Evolutionary conservation across 2,888 invertebrate genomes (phyloP).

Genomic region (Biston betularia): DNA sequence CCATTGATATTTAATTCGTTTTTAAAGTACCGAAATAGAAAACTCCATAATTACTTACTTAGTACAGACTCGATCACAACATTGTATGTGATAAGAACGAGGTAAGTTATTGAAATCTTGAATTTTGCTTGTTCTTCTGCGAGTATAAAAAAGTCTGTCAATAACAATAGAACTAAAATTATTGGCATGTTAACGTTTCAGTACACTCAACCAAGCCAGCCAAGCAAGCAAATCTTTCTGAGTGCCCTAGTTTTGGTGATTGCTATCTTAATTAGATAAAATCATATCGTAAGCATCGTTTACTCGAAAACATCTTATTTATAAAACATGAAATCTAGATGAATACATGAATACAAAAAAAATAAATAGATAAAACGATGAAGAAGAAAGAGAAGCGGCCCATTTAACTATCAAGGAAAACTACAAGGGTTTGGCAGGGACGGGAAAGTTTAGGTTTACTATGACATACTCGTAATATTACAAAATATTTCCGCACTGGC

Average conservation of each 20-base stretch:
- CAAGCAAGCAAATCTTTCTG: not conserved
- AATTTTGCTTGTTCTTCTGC: too few relatives aligned
- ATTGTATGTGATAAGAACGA: too few relatives aligned
- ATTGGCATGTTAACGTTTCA: not conserved
- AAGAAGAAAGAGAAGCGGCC: conserved; percentile 51
- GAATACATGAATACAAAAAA: too few relatives aligned
- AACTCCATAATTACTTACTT: too few relatives aligned
- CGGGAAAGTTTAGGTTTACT: conserved; percentile 54
- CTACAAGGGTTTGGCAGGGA: conserved; percentile 58
- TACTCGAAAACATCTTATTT: not conserved
- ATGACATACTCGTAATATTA: conserved; percentile 52
- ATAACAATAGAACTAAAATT: too few relatives aligned
- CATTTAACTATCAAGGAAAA: conserved; percentile 49
- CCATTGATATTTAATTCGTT: too few relatives aligned
- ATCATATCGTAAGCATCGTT: not conserved
- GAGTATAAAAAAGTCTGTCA: too few relatives aligned
- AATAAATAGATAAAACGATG: not conserved
- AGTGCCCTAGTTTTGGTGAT: conserved; percentile 10
- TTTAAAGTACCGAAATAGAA: too few relatives aligned
- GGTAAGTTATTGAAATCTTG: too few relatives aligned
- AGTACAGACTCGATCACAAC: too few relatives aligned
- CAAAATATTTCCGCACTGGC: conserved; percentile 50
- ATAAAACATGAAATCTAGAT: not conserved
- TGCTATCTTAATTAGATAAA: conserved; percentile 9
- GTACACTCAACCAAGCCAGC: not conserved